Conservation (phyloP, 2,888 invertebrate species). For the Mythimna loreyi region DNA sequence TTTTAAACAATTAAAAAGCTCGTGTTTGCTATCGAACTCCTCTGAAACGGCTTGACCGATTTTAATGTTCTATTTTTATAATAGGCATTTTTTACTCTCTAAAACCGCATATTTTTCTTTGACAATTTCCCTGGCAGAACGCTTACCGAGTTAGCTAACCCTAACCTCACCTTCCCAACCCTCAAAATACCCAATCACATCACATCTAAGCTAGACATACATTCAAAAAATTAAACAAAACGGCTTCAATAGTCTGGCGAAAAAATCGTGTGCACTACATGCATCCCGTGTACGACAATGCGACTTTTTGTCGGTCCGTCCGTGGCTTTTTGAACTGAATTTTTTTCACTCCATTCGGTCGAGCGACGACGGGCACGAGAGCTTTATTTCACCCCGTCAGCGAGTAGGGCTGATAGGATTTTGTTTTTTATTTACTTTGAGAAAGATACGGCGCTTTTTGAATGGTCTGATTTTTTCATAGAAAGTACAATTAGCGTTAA, state of each 20-base stretch:
- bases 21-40: too few relatives aligned
- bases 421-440: slow-evolving; percentile 34
- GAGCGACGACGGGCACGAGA: slow-evolving; percentile 66
- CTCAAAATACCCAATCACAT: slow-evolving; percentile 21
- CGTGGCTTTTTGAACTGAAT: slow-evolving; percentile 88
- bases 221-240: slow-evolving; percentile 56
- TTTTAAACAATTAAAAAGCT: neutral
- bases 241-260: slow-evolving; percentile 67
- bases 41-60: too few relatives aligned
- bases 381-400: slow-evolving; percentile 83
- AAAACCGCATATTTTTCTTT: too few relatives aligned
- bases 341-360: slow-evolving; percentile 88
- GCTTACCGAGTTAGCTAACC: neutral
- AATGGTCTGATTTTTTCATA: slow-evolving; percentile 16
- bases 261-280: slow-evolving; percentile 74
- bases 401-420: slow-evolving; percentile 76
- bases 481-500: too few relatives aligned
- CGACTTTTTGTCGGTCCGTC: slow-evolving; percentile 79
- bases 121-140: too few relatives aligned
- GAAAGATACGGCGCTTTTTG: slow-evolving; percentile 12
- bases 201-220: slow-evolving; percentile 54
- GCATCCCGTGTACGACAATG: slow-evolving; percentile 75
- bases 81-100: too few relatives aligned
- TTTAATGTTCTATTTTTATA: too few relatives aligned
- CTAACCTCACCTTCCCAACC: neutral